Evolutionary conservation across 2,888 invertebrate species (phyloP).

Genomic region (Cyrtodaria siliqua): DNA sequence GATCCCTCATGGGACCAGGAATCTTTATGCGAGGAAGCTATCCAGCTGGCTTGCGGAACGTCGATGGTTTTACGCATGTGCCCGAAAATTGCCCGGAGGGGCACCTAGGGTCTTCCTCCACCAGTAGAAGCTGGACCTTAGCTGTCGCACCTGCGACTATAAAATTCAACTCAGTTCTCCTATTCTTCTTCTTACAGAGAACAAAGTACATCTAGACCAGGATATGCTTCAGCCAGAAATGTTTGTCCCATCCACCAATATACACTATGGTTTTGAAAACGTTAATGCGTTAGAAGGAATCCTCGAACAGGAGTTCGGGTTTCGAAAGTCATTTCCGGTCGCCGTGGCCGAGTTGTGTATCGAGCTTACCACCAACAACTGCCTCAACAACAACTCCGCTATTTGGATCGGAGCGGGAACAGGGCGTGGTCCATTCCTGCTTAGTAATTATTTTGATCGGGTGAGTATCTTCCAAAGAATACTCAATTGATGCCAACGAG

Average conservation of each 20-base stretch:
- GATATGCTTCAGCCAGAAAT: conserved; percentile 38
- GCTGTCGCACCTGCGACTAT: too few species aligned
- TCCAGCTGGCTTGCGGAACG: too few species aligned
- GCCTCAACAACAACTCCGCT: conserved; percentile 64
- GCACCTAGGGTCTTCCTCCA: too few species aligned
- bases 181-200: too few species aligned
- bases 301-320: conserved; percentile 80
- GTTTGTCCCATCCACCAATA: conserved; percentile 71
- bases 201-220: conserved; percentile 48
- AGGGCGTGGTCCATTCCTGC: conserved; percentile 75
- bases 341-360: conserved; percentile 67
- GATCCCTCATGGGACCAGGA: too few species aligned
- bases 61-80: too few species aligned
- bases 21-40: too few species aligned
- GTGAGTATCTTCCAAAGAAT: conserved; percentile 55
- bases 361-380: conserved; percentile 51
- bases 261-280: conserved; percentile 74
- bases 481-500: too few species aligned
- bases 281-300: conserved; percentile 72
- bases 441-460: conserved; percentile 73
- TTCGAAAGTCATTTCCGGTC: conserved; percentile 74
- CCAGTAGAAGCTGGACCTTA: too few species aligned
- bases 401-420: conserved; percentile 78
- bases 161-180: too few species aligned
- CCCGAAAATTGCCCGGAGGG: too few species aligned